phyloP scores from a whole-genome alignment of 2,113 vertebrate species.

The Emydura subglobosa region DNA sequence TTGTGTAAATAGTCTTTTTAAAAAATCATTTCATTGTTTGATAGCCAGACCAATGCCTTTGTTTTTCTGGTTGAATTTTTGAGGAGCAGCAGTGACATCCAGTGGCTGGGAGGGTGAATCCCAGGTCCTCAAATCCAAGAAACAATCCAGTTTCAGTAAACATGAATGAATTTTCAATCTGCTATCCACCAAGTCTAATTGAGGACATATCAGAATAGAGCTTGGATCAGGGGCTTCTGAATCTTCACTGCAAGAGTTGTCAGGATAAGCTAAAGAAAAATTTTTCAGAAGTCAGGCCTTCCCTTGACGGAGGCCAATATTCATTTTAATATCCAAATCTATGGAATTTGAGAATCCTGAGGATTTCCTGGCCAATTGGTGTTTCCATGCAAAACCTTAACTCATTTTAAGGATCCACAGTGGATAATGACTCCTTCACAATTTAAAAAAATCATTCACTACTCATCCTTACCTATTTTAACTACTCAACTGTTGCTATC shows the following conservation, averaged over 20 bases:
- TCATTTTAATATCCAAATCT: neutral
- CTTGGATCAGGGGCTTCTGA: neutral
- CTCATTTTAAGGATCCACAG: neutral
- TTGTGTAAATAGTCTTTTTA: neutral
- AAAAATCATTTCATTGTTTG: slow-evolving; percentile 8
- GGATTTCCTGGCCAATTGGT: neutral
- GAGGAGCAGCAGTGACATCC: slow-evolving; percentile 47
- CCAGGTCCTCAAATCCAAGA: neutral
- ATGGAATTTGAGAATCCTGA: neutral
- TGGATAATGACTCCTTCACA: neutral
- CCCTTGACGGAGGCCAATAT: neutral
- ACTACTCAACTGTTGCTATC: neutral
- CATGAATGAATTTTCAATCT: neutral
- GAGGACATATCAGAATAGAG: neutral
- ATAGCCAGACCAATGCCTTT: neutral
- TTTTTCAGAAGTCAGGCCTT: neutral
- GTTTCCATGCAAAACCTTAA: neutral
- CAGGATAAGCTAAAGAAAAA: neutral
- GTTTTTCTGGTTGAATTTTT: neutral
- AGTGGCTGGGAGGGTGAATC: slow-evolving; percentile 6
- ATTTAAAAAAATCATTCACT: neutral
- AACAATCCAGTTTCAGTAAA: neutral
- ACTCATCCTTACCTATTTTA: neutral
- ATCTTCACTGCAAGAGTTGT: neutral
- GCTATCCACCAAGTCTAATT: accelerated